These are phyloP conservation scores for Carpatolechia fugitivella DNA, from an alignment of 2,888 invertebrate genomes.

Conservation along the genomic window DNA sequence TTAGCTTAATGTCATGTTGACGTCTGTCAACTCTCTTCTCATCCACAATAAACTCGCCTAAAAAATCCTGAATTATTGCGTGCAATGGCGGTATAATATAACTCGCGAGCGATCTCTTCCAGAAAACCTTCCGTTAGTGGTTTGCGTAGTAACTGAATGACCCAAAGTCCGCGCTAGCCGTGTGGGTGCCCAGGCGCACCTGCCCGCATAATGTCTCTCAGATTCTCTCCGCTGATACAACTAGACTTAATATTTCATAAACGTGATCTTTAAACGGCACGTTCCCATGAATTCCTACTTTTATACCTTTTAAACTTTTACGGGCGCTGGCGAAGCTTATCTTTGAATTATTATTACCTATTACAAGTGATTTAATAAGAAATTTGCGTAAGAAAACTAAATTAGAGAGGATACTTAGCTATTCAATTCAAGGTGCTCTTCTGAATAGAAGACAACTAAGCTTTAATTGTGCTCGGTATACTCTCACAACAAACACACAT, in stretches of 20 bases:
- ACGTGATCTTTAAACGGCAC: constrained; percentile 64
- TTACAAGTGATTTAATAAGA: too few relatives aligned
- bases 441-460: too few relatives aligned
- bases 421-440: too few relatives aligned
- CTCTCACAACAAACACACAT: too few relatives aligned
- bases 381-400: background rate
- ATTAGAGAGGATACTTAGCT: too few relatives aligned
- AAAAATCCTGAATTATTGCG: too few relatives aligned
- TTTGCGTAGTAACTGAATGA: background rate
- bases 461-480: too few relatives aligned
- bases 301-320: constrained; percentile 10
- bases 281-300: constrained; percentile 54
- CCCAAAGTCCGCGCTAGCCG: background rate
- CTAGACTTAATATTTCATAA: constrained; percentile 74
- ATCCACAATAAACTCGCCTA: too few relatives aligned
- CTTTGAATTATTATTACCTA: background rate
- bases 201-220: constrained; percentile 40
- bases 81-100: too few relatives aligned
- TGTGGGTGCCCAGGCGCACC: constrained; percentile 43
- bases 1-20: too few relatives aligned
- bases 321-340: background rate
- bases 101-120: too few relatives aligned
- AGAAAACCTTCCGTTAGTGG: background rate
- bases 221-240: constrained; percentile 57
- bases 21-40: too few relatives aligned